Base-by-base conservation (phyloP, 2,113 vertebrate genomes). In the Nanorana parkeri region DNA sequence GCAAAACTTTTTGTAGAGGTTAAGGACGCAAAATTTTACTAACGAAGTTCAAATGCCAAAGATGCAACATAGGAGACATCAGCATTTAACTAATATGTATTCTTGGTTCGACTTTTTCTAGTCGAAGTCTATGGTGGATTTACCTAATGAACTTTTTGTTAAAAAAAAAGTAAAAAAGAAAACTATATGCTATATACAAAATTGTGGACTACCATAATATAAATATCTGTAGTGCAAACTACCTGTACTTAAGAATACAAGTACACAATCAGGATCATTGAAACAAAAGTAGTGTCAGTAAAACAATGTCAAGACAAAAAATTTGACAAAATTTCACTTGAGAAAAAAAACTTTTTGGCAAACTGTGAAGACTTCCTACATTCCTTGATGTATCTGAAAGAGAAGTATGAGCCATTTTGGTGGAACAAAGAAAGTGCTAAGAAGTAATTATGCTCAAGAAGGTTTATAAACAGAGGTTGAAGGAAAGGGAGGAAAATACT, bases 351-450 rank as follows among this genome's bases (percentile, higher is more conserved):
- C 21, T 23, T 80, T 76, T 51, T 86, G 71, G 88, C 86, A 89
- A 90, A 92, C 91, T 93, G 93, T 93, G 93, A 93, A 93, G 88
- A 91, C 10, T 78, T 90, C 65, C 84, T 84, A 79, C 84, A 86
- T 86, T 86, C 83, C 86, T 88, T 88, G 60, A 81, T 29, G 28
- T 74, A 83, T 84, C 80, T 87, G 84, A 85, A 83, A 86, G 55
- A 84, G 88, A 89, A 71, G 85, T 83, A 77, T 89, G 90, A 90
- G 91, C 90, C 86, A 87, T 72, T 78, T 1, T 60, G 56, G 13
- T 71, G 88, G 92, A 90, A 84, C 81, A 68, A 83, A 86, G 92
- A 78, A 92, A 63, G 91, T 93, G 90, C 61, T 51, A 81, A 87
- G 89, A 84, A 84, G 85, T 23, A 84, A 83, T 90, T 21, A 85